Base-by-base conservation (phyloP, 2,797 vertebrate genomes). In the Xenentodon cancila region DNA sequence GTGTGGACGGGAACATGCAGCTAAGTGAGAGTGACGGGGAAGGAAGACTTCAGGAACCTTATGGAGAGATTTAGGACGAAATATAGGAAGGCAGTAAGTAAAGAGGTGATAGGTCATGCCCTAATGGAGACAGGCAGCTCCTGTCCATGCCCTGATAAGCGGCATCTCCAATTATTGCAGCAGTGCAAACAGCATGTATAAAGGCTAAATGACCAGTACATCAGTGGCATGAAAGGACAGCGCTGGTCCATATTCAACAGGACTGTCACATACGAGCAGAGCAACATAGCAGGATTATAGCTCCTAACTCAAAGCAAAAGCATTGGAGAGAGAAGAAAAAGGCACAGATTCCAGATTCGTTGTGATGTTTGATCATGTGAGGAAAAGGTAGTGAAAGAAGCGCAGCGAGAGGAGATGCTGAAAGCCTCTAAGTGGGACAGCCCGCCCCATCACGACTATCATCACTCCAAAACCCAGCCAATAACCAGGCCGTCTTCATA, bases 111-210 rank as follows among this genome's bases (percentile, higher is more conserved):
- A 60, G 64, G 68, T 81, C 37, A 54, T 59, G 64, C 52, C 27
- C 43, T 91, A 92, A 93, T 92, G 85, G 88, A 91, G 91, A 94
- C 12, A 67, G 89, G 88, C 89, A 84, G 71, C 75, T 84, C 73
- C 70, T 64, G 77, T 83, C 81, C 64, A 20, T 72, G 81, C 57
- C 43, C 68, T 34, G 84, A 89, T 88, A 75, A 82, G 80, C 64
- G 52, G 79, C 77, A 81, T 83, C 72, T 85, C 84, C 73, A 57
- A 79, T 86, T 68, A 58, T 72, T 18, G 34, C 55, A 40, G 61
- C 37, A 54, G 73, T 53, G 60, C 63, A 66, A 68, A 44, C 17
- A 61, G 75, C 68, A 87, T 89, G 87, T 85, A 82, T 86, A 82
- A 45, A 64, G 65, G 2, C 79, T 64, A 61, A 83, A 78, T 75